phyloP scores from a whole-genome alignment of 2,888 invertebrate species.

The Nudaria mundana region DNA sequence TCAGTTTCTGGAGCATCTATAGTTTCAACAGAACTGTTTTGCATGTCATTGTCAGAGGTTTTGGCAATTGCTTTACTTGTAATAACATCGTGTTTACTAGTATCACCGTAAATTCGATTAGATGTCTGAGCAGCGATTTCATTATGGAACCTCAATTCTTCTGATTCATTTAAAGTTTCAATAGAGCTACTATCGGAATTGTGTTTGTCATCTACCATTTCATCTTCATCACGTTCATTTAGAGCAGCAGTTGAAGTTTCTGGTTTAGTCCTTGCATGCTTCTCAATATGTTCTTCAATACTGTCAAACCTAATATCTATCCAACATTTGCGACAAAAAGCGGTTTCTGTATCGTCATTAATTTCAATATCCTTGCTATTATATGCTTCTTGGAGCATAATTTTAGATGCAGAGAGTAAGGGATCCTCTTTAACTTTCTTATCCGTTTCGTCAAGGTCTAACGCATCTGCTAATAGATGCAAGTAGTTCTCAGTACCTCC shows the following conservation, averaged over 20 bases:
- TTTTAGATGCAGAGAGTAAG: neutral
- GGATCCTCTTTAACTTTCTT: neutral
- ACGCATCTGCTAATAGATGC: too few relatives aligned
- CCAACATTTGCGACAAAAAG: conserved; percentile 32
- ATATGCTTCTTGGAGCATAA: neutral
- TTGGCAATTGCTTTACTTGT: too few relatives aligned
- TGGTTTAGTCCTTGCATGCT: conserved; percentile 5
- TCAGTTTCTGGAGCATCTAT: too few relatives aligned
- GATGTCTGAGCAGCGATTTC: too few relatives aligned
- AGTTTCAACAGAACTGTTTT: neutral
- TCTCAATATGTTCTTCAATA: conserved; percentile 30
- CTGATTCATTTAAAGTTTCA: too few relatives aligned
- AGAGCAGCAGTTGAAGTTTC: neutral
- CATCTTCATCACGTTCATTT: neutral
- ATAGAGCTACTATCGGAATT: too few relatives aligned
- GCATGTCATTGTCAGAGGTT: neutral
- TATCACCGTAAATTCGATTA: too few relatives aligned
- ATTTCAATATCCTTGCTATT: neutral
- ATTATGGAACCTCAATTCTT: too few relatives aligned
- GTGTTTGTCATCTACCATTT: neutral
- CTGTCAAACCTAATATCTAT: conserved; percentile 18
- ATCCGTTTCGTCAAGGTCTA: neutral
- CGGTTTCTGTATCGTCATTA: too few relatives aligned
- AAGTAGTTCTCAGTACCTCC: too few relatives aligned
- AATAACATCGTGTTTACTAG: too few relatives aligned